phyloP scores from a whole-genome alignment of 2,113 vertebrate species.

The Elaphurus davidianus region DNA sequence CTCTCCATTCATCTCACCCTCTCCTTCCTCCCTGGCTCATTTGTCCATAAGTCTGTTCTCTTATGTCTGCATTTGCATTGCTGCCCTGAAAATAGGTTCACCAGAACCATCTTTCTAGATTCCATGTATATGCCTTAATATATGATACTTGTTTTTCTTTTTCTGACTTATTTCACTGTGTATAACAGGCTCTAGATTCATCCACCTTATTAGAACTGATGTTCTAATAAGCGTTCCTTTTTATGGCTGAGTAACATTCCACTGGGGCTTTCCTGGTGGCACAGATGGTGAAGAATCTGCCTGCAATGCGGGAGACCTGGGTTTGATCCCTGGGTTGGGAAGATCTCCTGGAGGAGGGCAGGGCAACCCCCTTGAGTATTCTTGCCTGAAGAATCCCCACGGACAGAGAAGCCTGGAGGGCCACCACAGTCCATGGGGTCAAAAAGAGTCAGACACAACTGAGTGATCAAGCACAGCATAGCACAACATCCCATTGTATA shows the following conservation, averaged over 20 bases:
- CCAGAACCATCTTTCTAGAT: neutral
- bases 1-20: neutral
- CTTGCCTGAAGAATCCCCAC: neutral
- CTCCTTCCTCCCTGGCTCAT: neutral
- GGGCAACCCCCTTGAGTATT: neutral
- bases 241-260: neutral
- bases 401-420: neutral
- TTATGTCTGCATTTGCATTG: neutral
- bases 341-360: neutral
- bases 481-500: neutral
- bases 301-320: neutral
- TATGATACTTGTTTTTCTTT: neutral
- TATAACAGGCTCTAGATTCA: neutral
- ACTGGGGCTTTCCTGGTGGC: neutral
- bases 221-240: neutral
- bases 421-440: neutral
- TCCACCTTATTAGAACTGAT: neutral
- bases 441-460: neutral
- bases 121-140: neutral
- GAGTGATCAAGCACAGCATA: neutral
- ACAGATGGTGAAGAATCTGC: neutral
- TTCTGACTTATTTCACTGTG: neutral
- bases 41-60: neutral
- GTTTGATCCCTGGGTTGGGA: neutral
- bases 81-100: neutral